Evolutionary conservation across 2,797 vertebrate genomes (phyloP).

Genomic region (Lemur catta): DNA sequence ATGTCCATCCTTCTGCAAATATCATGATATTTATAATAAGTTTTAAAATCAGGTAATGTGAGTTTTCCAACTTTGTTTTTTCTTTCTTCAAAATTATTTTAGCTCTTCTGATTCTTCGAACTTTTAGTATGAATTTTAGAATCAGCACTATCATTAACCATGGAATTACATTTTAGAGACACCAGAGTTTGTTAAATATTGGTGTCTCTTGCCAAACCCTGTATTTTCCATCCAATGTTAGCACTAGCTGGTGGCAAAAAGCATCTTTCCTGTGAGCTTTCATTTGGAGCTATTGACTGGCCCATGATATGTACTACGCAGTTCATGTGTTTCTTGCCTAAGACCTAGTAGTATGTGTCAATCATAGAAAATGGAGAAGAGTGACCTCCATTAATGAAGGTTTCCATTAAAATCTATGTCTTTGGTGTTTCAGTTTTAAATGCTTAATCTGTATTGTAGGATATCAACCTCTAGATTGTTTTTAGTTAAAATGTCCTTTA

Average conservation of each 20-base stretch:
- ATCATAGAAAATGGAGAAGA: background rate
- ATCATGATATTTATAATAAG: background rate
- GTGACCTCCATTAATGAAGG: background rate
- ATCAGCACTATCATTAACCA: background rate
- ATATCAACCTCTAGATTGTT: background rate
- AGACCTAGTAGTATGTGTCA: background rate
- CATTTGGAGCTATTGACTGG: background rate
- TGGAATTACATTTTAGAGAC: background rate
- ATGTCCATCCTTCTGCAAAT: background rate
- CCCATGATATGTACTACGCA: rapidly evolving
- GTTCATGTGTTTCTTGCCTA: background rate
- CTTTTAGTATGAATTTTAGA: background rate
- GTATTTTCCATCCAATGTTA: background rate
- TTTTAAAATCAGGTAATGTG: background rate
- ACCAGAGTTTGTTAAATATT: background rate
- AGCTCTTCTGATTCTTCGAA: background rate
- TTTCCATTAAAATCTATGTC: background rate
- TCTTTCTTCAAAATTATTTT: background rate
- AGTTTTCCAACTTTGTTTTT: background rate
- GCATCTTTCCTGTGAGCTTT: background rate
- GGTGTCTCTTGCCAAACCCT: background rate
- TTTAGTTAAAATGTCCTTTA: background rate
- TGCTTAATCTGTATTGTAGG: background rate
- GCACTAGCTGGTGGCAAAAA: background rate
- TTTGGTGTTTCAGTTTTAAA: background rate